Evolutionary conservation across 2,113 vertebrate genomes (phyloP).

Genomic region (Reinhardtius hippoglossoides): DNA sequence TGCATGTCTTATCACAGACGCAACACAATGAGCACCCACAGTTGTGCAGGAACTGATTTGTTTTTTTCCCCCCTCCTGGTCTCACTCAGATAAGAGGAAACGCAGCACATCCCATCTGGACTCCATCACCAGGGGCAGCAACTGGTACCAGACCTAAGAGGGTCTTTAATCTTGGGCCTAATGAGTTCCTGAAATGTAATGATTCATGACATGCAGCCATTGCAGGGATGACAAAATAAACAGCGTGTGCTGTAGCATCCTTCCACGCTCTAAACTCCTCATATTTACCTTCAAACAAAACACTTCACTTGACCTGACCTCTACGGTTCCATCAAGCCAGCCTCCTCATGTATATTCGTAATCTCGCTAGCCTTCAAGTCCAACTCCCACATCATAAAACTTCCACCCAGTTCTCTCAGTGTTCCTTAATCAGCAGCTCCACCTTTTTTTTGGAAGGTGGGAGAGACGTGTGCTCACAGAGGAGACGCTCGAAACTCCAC

Average conservation of each 20-base stretch:
- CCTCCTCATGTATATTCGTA: conserved; percentile 13
- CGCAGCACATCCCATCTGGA: conserved; percentile 62
- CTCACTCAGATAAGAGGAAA: conserved; percentile 34
- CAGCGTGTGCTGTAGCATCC: conserved; percentile 6
- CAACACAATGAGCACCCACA: conserved; percentile 37
- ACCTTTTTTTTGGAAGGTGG: conserved; percentile 30
- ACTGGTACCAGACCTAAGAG: conserved; percentile 41
- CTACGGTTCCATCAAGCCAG: neutral
- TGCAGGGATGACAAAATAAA: conserved; percentile 25
- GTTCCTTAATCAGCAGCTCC: conserved; percentile 49
- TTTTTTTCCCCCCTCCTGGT: conserved; percentile 23
- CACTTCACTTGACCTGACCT: neutral
- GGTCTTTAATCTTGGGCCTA: conserved; percentile 45
- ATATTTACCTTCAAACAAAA: neutral
- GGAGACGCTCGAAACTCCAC: conserved; percentile 5
- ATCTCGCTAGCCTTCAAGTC: conserved; percentile 44
- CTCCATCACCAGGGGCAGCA: conserved; percentile 43
- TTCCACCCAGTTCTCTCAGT: conserved; percentile 33
- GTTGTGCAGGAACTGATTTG: conserved; percentile 8
- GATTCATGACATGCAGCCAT: conserved; percentile 23
- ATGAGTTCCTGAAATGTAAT: conserved; percentile 48
- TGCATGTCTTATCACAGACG: conserved; percentile 41
- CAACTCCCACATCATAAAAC: conserved; percentile 49
- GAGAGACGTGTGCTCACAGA: conserved; percentile 35
- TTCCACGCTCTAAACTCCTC: neutral